Evolutionary conservation across 2,888 invertebrate species (phyloP).

Genomic region (Drosophila pegasa): DNA sequence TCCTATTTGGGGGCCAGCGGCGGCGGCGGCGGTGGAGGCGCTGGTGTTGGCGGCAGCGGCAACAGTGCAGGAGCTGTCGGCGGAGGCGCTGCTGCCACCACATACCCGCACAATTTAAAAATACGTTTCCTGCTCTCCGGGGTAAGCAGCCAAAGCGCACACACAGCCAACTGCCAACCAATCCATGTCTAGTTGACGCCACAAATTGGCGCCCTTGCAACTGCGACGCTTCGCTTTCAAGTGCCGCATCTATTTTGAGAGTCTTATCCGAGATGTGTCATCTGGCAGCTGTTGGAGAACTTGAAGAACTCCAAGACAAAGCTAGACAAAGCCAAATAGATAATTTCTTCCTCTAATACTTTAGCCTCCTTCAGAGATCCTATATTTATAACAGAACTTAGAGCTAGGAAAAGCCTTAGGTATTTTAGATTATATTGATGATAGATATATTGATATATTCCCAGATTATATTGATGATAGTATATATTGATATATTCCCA

Average conservation of each 20-base stretch:
- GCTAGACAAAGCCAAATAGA: background rate
- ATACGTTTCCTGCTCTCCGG: conserved; percentile 84
- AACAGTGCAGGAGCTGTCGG: conserved; percentile 30
- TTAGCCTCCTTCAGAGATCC: no score
- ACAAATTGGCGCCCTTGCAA: conserved; percentile 23
- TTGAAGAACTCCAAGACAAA: conserved; percentile 5
- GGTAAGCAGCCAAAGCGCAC: conserved; percentile 70
- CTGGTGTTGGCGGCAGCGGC: conserved; percentile 37
- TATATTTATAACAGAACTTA: no score
- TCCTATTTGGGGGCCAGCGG: conserved; percentile 66
- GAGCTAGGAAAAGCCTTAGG: no score
- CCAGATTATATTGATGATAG: no score
- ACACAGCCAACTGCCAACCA: background rate
- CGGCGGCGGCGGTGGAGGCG: conserved; percentile 43
- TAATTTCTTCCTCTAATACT: background rate
- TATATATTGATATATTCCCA: no score
- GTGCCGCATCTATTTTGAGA: conserved; percentile 48
- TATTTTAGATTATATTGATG: no score
- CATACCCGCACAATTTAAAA: conserved; percentile 85
- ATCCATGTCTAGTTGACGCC: conserved; percentile 9
- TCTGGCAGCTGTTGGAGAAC: conserved; percentile 38
- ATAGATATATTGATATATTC: no score
- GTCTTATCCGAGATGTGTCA: conserved; percentile 22
- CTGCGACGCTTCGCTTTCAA: conserved; percentile 18
- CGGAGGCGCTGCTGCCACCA: conserved; percentile 74